Percentiles rank a stretch among this genome's conserved stretches.
Evolutionary conservation across 2,797 vertebrate species (phyloP).

Genomic region (Ateles fusciceps): DNA sequence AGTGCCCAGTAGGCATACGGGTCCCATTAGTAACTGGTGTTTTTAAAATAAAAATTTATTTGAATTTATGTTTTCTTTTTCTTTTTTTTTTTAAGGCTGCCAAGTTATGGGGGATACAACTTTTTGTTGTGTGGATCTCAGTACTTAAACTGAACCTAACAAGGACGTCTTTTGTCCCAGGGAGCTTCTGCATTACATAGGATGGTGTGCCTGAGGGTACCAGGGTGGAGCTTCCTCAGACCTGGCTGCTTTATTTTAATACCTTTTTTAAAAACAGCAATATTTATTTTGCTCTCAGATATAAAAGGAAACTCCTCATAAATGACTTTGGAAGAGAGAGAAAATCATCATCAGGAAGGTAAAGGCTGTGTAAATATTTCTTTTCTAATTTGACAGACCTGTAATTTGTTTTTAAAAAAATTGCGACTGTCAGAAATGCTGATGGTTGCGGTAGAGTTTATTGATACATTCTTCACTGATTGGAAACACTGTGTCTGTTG

Average conservation of each 20-base stretch:
- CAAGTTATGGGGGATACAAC: neutral
- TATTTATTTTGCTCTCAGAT: constrained; percentile 84
- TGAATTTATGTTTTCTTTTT: neutral
- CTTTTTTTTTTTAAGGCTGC: neutral
- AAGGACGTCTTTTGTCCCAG: neutral
- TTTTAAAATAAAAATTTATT: neutral
- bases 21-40: too few relatives aligned
- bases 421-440: fast-evolving
- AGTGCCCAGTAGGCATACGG: neutral
- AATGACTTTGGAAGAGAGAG: constrained; percentile 91
- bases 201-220: too few relatives aligned
- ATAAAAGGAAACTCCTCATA: constrained; percentile 94
- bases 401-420: neutral
- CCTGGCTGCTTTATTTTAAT: neutral
- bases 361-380: neutral
- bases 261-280: neutral
- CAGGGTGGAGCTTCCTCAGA: neutral
- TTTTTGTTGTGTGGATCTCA: neutral
- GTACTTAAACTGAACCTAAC: neutral
- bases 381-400: neutral
- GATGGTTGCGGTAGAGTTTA: neutral
- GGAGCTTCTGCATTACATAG: fast-evolving
- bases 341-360: constrained; percentile 94
- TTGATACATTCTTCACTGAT: neutral
- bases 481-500: fast-evolving